A percentile compares a stretch with the other conserved stretches of the same genome.
phyloP scores from a whole-genome alignment of 2,113 vertebrate genomes.

The Neolamprologus sp. region DNA sequence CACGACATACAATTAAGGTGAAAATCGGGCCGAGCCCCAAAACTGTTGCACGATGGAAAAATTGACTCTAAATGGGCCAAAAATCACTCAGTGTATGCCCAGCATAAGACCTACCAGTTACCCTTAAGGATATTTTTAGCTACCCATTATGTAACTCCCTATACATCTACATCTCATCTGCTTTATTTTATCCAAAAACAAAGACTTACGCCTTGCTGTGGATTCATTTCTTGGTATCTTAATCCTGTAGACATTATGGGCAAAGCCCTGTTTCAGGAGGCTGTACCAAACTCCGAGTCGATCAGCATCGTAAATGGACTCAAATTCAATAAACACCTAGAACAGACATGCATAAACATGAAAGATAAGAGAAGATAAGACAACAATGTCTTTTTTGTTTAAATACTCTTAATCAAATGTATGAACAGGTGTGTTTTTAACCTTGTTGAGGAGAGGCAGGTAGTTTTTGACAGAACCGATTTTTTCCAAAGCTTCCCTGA shows the following conservation, averaged over 20 bases:
- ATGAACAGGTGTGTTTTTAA: background rate
- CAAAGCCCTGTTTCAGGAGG: background rate
- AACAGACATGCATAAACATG: background rate
- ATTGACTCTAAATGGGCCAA: background rate
- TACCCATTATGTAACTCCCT: background rate
- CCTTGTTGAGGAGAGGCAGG: slow-evolving; percentile 50
- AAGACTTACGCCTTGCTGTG: background rate
- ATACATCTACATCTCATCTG: background rate
- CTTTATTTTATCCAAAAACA: background rate
- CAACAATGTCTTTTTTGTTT: background rate
- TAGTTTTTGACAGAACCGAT: background rate
- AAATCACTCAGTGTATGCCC: background rate
- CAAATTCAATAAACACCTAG: slow-evolving; percentile 46
- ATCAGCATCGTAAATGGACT: background rate
- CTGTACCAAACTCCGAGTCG: slow-evolving; percentile 40
- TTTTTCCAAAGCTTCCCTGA: background rate
- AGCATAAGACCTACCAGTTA: background rate
- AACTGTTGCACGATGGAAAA: background rate
- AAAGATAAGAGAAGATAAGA: background rate
- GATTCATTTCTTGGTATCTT: background rate
- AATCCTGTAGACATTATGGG: background rate
- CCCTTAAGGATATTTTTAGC: background rate
- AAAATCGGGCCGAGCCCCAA: background rate
- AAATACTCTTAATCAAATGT: background rate
- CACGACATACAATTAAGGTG: background rate